Base-by-base conservation (phyloP, 2,888 invertebrate genomes). In the Parnassius mnemosyne region DNA sequence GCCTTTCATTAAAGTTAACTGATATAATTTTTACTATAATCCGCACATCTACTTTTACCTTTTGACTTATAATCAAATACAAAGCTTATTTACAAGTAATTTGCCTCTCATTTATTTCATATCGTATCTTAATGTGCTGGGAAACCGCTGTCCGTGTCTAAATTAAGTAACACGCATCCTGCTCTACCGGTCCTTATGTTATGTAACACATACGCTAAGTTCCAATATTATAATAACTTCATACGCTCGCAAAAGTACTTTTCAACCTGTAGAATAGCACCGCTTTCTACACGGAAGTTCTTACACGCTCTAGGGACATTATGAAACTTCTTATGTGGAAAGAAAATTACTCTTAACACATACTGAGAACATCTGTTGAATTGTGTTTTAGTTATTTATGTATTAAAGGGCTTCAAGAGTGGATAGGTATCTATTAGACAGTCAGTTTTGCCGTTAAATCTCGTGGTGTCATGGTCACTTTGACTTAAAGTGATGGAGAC, bases 221-320 rank as follows among this genome's bases (percentile, higher is more conserved):
- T 59, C 66, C 59, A 65, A 68, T 64, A 61, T 65, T 60, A 66
- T 66, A 65, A 69, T 68, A 68, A 67, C 61, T 65, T 65, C 64
- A 56, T 63, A 61, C 56, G 42, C 59, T 47, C 65, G 68, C 70
- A 67, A 65, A 64, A 65, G 66, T 53, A 60, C 63, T 65, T 63
- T 63, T 63, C 66, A 63, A 63, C 63, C 60, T 61, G 61, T 69
- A 65, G 70, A 71, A 74, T 69, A 72, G 69, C 65, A 64, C 65
- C 58, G 67, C 74, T 79, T 76, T 78, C 78, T 77, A 75, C 58
- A 53, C 69, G 75, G 79, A 78, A 72, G 72, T 66, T 64, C 65
- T 68, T 66, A 63, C 57, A 56, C 65, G 55, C 10, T 9, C 13
- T 13, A 61, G 60, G 53, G 49, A 49, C 20, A 47, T 57, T 57